Percentiles rank a stretch among this genome's conserved stretches.
Evolutionary conservation across 1,140 invertebrate genomes (phyloP).

Genomic region (Drosophila leontia): DNA sequence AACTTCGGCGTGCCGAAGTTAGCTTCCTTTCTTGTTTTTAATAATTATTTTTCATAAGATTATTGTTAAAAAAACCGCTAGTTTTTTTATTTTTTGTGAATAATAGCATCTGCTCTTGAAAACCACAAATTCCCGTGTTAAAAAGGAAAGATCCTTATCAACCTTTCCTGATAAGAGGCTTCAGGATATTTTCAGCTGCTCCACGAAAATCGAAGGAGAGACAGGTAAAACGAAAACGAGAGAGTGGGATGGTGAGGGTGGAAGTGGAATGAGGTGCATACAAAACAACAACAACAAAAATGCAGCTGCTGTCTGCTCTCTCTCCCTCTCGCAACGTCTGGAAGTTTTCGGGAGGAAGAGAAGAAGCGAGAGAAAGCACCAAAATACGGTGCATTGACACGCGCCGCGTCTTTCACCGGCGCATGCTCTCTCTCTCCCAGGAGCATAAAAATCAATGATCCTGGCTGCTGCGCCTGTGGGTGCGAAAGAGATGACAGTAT

Average conservation of each 20-base stretch:
- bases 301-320: slow-evolving; percentile 63
- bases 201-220: neutral
- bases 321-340: slow-evolving; percentile 21
- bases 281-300: slow-evolving; percentile 39
- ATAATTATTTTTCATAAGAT: neutral
- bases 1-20: no score
- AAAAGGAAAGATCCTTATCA: slow-evolving; percentile 5
- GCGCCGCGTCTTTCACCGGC: slow-evolving; percentile 52
- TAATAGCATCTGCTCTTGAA: slow-evolving; percentile 8
- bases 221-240: slow-evolving; percentile 23
- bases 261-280: slow-evolving; percentile 10
- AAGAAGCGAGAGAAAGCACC: slow-evolving; percentile 13
- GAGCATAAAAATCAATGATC: slow-evolving; percentile 73
- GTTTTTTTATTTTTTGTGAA: neutral
- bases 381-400: slow-evolving; percentile 75
- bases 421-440: slow-evolving; percentile 50
- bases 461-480: slow-evolving; percentile 38
- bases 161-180: slow-evolving; percentile 18
- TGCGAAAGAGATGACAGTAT: slow-evolving; percentile 62
- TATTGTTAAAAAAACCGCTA: no score
- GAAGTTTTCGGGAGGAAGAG: neutral
- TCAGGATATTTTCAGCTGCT: slow-evolving; percentile 22
- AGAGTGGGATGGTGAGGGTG: slow-evolving; percentile 8
- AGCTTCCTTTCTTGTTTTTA: no score
- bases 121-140: neutral